Conservation (phyloP, 2,797 vertebrate species). For the Pteropus rufus region DNA sequence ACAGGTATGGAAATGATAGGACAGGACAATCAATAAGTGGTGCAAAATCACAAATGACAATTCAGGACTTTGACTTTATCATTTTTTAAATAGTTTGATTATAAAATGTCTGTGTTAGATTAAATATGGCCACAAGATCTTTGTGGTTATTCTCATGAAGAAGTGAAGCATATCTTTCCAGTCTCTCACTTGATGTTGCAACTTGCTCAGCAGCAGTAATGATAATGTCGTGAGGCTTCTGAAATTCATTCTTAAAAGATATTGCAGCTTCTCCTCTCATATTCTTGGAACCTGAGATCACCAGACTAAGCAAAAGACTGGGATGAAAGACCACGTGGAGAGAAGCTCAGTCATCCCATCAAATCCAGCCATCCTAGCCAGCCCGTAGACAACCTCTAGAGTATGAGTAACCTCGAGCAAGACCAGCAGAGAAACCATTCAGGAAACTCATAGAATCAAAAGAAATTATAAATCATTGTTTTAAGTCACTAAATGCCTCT, state of each 20-base stretch:
- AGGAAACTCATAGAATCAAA: not conserved
- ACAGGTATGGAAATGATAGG: not conserved
- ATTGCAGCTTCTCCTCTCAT: not conserved
- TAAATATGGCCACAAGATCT: not conserved
- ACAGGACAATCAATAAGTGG: not conserved
- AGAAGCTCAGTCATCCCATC: not conserved
- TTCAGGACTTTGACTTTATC: not conserved
- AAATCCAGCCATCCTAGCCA: not conserved
- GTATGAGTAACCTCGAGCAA: not conserved
- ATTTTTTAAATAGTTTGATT: not conserved
- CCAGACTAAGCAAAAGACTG: not conserved
- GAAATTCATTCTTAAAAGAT: not conserved
- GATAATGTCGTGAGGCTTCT: not conserved
- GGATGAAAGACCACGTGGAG: rapidly evolving
- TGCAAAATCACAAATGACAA: not conserved
- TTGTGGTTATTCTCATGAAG: not conserved
- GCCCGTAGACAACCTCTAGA: not conserved
- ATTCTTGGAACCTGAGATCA: not conserved
- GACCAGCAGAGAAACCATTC: not conserved
- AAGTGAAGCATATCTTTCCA: not conserved
- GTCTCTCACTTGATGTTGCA: not conserved
- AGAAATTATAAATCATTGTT: not conserved
- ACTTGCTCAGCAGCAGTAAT: not conserved
- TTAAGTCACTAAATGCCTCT: not conserved
- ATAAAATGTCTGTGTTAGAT: not conserved